A percentile compares a stretch with the other conserved stretches of the same genome.
These are phyloP conservation scores for Lasioglossum marginatum DNA, from an alignment of 2,888 invertebrate genomes.

Conservation along the genomic window DNA sequence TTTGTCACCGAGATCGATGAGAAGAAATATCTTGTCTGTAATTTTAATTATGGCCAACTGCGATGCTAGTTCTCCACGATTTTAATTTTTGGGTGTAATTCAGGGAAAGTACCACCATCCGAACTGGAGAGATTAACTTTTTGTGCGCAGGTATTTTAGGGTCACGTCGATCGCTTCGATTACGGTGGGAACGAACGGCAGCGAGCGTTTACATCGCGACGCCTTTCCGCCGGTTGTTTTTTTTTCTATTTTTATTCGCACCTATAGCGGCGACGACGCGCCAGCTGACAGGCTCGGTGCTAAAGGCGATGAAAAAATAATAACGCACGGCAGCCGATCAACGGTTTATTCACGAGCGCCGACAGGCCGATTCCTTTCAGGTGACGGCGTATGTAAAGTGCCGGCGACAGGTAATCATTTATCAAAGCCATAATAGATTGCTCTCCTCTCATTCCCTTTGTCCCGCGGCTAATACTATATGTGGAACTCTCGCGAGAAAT, in stretches of 20 bases:
- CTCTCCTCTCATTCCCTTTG: not conserved
- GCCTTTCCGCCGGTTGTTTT: not conserved
- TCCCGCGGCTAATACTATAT: not conserved
- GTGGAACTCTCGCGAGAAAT: not conserved
- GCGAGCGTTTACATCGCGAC: conserved; percentile 7
- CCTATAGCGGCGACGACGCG: conserved; percentile 48
- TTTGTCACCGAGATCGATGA: no score
- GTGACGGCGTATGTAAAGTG: conserved; percentile 1
- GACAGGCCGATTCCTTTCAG: not conserved
- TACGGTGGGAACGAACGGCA: not conserved
- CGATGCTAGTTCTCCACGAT: not conserved
- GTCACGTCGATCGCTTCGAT: not conserved
- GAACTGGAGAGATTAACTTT: not conserved
- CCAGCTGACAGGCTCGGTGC: conserved; percentile 35
- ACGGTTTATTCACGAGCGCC: conserved; percentile 34
- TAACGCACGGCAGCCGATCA: conserved; percentile 15
- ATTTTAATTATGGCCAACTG: not conserved
- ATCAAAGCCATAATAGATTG: not conserved
- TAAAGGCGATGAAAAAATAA: conserved; percentile 53
- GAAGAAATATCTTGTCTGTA: no score
- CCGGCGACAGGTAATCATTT: conserved; percentile 11
- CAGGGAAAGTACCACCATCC: not conserved
- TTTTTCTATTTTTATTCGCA: conserved; percentile 31
- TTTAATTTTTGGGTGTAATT: not conserved
- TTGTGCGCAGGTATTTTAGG: not conserved